Evolutionary conservation across 1,140 invertebrate genomes (phyloP).

Genomic region (Sitodiplosis mosellana): DNA sequence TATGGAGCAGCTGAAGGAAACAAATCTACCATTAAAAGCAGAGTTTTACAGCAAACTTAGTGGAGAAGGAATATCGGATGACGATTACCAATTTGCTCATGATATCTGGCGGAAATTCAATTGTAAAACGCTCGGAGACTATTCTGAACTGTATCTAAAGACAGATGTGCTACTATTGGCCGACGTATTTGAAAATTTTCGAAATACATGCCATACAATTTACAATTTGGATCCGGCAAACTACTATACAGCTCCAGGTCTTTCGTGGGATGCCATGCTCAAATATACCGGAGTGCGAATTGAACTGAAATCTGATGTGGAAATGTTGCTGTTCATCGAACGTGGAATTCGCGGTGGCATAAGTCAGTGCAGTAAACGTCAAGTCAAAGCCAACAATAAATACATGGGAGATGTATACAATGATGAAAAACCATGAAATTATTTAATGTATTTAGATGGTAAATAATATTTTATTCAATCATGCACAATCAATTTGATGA

Average conservation of each 20-base stretch:
- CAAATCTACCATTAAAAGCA: conserved; percentile 12
- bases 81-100: conserved; percentile 25
- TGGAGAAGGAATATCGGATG: conserved; percentile 10
- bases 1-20: conserved; percentile 16
- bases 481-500: too few species aligned
- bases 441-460: conserved; percentile 23
- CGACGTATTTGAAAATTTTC: conserved; percentile 31
- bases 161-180: conserved; percentile 21
- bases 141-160: conserved; percentile 26
- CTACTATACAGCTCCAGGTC: conserved; percentile 19
- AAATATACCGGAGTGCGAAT: conserved; percentile 23
- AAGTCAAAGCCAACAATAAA: conserved; percentile 27
- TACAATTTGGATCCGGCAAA: conserved; percentile 18
- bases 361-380: conserved; percentile 19
- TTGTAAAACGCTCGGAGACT: conserved; percentile 21
- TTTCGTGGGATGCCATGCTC: conserved; percentile 24
- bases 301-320: conserved; percentile 27
- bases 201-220: conserved; percentile 13
- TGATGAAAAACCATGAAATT: conserved; percentile 10
- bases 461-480: too few species aligned
- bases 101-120: conserved; percentile 26
- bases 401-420: conserved; percentile 23
- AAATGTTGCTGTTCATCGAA: conserved; percentile 25
- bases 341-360: conserved; percentile 22
- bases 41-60: conserved; percentile 20